These are phyloP conservation scores for Protaetia brevitarsis DNA, from an alignment of 1,140 invertebrate species.

Conservation along the genomic window DNA sequence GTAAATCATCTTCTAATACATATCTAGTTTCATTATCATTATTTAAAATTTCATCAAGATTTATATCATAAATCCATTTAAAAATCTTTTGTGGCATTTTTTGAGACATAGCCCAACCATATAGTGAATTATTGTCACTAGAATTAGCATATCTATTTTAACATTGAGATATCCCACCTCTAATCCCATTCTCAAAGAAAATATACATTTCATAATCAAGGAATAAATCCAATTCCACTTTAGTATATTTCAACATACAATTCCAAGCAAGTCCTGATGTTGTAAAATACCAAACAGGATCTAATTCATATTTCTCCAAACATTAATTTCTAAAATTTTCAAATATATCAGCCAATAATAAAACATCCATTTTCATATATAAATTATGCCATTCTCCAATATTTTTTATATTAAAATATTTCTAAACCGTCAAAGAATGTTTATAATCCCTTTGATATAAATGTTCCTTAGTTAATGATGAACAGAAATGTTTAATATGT, in stretches of 20 bases:
- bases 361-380: too few species aligned
- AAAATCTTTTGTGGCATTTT: not conserved
- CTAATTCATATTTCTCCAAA: not conserved
- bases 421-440: constrained; percentile 48
- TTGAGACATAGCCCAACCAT: constrained; percentile 5
- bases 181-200: too few species aligned
- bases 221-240: too few species aligned
- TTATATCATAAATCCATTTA: constrained; percentile 3
- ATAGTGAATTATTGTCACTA: too few species aligned
- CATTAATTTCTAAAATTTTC: not conserved
- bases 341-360: constrained; percentile 47
- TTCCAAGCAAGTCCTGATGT: not conserved
- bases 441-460: constrained; percentile 41
- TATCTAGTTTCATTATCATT: not conserved
- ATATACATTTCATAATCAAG: too few species aligned
- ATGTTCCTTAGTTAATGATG: constrained; percentile 46
- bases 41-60: constrained; percentile 3
- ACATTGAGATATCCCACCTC: too few species aligned
- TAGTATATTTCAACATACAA: too few species aligned
- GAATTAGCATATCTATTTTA: too few species aligned
- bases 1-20: too few species aligned
- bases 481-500: constrained; percentile 40
- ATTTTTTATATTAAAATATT: constrained; percentile 46
- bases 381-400: constrained; percentile 49
- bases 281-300: constrained; percentile 8